Evolutionary conservation across 2,797 vertebrate species (phyloP).

Genomic region (Mustela erminea): DNA sequence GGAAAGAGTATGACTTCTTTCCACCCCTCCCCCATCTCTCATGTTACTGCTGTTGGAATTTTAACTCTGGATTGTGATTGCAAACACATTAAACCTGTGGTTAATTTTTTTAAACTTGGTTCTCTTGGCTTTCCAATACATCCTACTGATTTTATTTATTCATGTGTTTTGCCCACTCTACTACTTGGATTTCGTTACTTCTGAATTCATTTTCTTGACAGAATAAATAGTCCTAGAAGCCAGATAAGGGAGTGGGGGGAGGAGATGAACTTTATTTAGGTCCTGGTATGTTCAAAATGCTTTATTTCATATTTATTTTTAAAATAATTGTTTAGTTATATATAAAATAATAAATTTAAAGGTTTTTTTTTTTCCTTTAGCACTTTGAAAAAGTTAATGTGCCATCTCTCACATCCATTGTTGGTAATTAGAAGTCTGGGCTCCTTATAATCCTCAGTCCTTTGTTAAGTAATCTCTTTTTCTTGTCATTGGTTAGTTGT

Average conservation of each 20-base stretch:
- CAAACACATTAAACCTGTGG: constrained; percentile 11
- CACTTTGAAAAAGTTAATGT: not conserved
- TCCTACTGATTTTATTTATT: constrained; percentile 55
- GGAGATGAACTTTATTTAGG: not conserved
- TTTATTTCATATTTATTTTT: not conserved
- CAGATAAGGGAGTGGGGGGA: not conserved
- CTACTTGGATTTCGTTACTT: constrained; percentile 49
- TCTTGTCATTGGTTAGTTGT: not conserved
- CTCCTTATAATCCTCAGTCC: not conserved
- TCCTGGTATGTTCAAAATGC: not conserved
- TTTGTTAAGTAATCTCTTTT: constrained; percentile 35
- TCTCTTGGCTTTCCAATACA: constrained; percentile 31
- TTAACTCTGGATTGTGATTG: constrained; percentile 51
- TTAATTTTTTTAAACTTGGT: constrained; percentile 36
- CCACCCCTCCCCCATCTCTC: not conserved
- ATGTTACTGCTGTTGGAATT: constrained; percentile 5
- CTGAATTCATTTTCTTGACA: constrained; percentile 54
- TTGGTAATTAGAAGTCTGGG: constrained; percentile 27
- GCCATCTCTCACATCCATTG: not conserved
- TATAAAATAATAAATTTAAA: constrained; percentile 23
- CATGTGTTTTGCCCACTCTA: not conserved
- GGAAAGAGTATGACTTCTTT: not conserved
- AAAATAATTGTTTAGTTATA: constrained; percentile 35
- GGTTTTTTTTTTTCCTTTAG: not conserved
- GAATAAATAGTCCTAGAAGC: constrained; percentile 32